Base-by-base conservation (phyloP, 2,113 vertebrate species). In the Forbesichthys agassizii region DNA sequence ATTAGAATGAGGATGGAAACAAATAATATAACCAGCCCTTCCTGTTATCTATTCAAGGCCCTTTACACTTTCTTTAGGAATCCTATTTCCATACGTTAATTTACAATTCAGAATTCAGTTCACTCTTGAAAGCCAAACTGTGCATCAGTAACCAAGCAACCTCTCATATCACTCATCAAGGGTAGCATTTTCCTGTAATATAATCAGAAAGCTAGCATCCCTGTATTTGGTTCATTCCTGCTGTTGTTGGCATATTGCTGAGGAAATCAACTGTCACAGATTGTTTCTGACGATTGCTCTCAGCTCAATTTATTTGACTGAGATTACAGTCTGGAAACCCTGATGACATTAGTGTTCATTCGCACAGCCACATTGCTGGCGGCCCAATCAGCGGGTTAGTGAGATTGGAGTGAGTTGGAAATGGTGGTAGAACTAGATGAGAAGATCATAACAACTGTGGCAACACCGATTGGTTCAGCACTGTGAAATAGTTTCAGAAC, bases 131-230 rank as follows among this genome's bases (percentile, higher is more conserved):
- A 94, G 91, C 89, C 86, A 89, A 88, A 93, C 89, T 92, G 73
- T 66, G 61, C 92, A 94, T 93, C 91, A 89, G 94, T 95, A 94
- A 92, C 94, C 93, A 91, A 3, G 94, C 94, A 96, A 95, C 94
- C 90, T 90, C 94, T 94, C 92, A 94, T 92, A 90, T 92, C 6
- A 42, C 93, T 92, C 88, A 93, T 95, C 94, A 93, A 91, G 89
- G 92, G 84, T 89, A 88, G 89, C 91, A 94, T 95, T 93, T 93
- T 89, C 90, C 92, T 88, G 91, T 92, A 93, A 95, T 95, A 93
- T 93, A 82, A 81, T 81, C 68, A 79, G 69, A 20, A 9, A 62
- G 64, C 71, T 73, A 59, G 49, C 65, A 72, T 75, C 79, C 66
- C 81, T 72, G 69, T 65, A 47, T 58, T 73, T 33, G 14, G 55